Conservation (phyloP, 1,140 invertebrate genomes). For the Rhopalosiphum padi region DNA sequence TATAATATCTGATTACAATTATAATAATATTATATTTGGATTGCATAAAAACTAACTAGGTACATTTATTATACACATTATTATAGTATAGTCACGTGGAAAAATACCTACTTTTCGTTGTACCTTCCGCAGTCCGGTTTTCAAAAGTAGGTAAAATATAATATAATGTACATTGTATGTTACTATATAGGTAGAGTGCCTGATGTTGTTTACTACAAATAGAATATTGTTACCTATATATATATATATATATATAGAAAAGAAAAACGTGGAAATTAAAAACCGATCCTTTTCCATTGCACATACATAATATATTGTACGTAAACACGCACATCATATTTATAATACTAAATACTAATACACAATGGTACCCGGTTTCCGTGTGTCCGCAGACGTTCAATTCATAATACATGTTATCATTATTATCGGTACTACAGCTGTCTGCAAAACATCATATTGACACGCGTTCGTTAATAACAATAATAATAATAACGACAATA, state of each 20-base stretch:
- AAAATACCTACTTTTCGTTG: neutral
- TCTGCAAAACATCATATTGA: slow-evolving; percentile 5
- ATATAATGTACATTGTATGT: neutral
- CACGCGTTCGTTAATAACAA: slow-evolving; percentile 19
- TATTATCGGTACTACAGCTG: neutral
- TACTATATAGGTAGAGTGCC: neutral
- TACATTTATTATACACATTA: no score
- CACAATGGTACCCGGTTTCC: slow-evolving; percentile 7
- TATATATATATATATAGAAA: neutral
- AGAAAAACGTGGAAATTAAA: slow-evolving; percentile 30
- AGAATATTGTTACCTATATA: neutral
- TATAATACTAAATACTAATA: neutral
- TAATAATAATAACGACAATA: slow-evolving; percentile 1
- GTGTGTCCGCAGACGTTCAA: neutral
- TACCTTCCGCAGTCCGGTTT: neutral
- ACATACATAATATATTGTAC: neutral
- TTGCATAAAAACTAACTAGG: no score
- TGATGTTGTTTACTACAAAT: neutral
- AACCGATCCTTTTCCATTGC: slow-evolving; percentile 4
- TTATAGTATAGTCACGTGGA: neutral
- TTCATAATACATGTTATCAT: neutral
- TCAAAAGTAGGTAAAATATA: neutral
- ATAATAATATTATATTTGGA: neutral
- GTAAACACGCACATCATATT: neutral
- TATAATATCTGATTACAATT: neutral